Evolutionary conservation across 2,113 vertebrate species (phyloP), one percentile per base, ranked within the genome.

Genomic region (Sclerurus mexicanus): DNA sequence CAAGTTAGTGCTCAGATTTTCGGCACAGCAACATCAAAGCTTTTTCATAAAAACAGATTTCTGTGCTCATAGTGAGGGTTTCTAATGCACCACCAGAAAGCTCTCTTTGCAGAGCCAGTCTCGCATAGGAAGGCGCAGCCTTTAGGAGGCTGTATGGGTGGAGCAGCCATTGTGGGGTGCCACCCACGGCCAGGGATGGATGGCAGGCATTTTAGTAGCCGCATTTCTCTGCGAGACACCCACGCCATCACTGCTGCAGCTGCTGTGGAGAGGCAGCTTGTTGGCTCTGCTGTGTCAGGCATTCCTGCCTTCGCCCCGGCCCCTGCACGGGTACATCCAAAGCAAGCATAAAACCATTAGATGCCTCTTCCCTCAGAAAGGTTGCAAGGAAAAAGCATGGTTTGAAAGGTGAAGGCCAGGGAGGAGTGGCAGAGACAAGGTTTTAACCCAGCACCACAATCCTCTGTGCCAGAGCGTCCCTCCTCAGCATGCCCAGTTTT

Each of bases 1-100:
- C 69, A 66, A 85, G 21, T 3, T 23, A 58, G 11, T 1, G 0
- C 64, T 78, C 24, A 37, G 28, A 16, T 52, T 75, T 85, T 30
- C 8, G 22, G 42, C 0, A 5, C 2, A 14, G 42, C 0, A 0
- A 20, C 55, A 79, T 50, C 0, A 14, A 74, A 72, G 17, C 40
- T 58, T 46, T 85, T 74, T 17, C 46, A 33, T 14, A 73, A 63
- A 74, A 69, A 6, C 63, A 33, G 11, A 46, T 71, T 59, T 46
- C 35, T 35, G 53, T 0, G 0, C n/a, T 44, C 16, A 8, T 9
- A 14, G 46, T 3, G 6, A 19, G 19, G 39, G 49, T 67, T 91
- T 67, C 56, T 59, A 28, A 46, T 0, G 0, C 0, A 0, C 58
- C 49, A 62, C 37, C 47, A 20, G 66, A 81, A 44, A 1, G 7